Evolutionary conservation across 2,113 vertebrate genomes (phyloP).

Genomic region (Mustela nigripes): DNA sequence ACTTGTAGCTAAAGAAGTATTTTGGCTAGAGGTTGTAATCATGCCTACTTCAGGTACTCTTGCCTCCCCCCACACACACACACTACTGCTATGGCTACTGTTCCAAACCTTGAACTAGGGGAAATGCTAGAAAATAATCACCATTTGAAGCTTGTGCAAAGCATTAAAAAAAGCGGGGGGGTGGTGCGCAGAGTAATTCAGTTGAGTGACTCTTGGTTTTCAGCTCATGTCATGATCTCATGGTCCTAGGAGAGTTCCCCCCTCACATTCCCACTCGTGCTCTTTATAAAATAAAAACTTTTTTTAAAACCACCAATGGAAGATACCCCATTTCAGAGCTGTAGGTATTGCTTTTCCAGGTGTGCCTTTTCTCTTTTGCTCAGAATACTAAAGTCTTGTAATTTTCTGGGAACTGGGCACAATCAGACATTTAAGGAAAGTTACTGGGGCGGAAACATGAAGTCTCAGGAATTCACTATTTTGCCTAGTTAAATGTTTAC

Average conservation of each 20-base stretch:
- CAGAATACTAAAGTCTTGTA: not conserved
- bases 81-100: not conserved
- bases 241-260: not conserved
- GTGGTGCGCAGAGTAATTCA: not conserved
- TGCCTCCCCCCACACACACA: accelerated
- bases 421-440: not conserved
- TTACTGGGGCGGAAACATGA: not conserved
- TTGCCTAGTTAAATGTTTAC: not conserved
- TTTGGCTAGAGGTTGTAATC: not conserved
- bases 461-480: not conserved
- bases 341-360: not conserved
- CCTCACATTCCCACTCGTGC: not conserved
- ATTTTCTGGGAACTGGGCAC: not conserved
- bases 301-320: not conserved
- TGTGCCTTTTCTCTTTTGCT: not conserved
- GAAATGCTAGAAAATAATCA: not conserved
- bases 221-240: not conserved
- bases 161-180: no score
- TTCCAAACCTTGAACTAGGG: not conserved
- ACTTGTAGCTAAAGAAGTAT: not conserved
- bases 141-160: not conserved
- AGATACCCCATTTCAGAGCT: not conserved
- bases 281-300: not conserved
- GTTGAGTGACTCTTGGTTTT: not conserved
- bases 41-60: not conserved